Percentiles rank a stretch among this genome's conserved stretches.
Conservation (phyloP, 2,797 vertebrate genomes). For the Hydrolagus colliei region DNA sequence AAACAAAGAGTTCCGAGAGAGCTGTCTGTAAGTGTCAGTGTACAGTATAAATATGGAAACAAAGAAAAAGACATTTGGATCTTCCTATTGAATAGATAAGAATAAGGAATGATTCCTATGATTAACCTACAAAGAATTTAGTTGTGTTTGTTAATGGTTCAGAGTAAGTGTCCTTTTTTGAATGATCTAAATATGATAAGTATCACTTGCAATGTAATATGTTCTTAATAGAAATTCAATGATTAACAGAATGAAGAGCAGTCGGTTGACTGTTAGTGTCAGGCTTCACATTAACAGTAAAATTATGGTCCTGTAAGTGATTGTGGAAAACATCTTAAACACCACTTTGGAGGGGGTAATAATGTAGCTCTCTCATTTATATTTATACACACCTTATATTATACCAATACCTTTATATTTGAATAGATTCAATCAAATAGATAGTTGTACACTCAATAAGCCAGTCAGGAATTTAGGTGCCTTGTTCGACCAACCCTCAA, state of each 20-base stretch:
- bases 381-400: too few species aligned
- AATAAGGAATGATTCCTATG: background rate
- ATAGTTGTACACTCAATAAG: too few species aligned
- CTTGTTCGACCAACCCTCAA: too few species aligned
- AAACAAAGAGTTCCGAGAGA: slow-evolving; percentile 3
- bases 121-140: background rate
- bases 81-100: background rate
- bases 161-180: background rate
- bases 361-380: too few species aligned
- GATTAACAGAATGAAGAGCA: background rate
- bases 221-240: background rate
- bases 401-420: too few species aligned
- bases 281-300: background rate
- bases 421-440: too few species aligned
- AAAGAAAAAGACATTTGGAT: background rate
- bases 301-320: background rate
- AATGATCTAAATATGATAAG: background rate
- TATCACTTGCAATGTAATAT: background rate
- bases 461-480: too few species aligned
- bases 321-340: too few species aligned
- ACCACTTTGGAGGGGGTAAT: too few species aligned
- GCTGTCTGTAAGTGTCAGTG: background rate
- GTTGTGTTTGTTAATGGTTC: background rate
- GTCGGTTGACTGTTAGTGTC: background rate
- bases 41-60: background rate